Base-by-base conservation (phyloP, 1,140 invertebrate species). In the Lepidotrigona ventralis region DNA sequence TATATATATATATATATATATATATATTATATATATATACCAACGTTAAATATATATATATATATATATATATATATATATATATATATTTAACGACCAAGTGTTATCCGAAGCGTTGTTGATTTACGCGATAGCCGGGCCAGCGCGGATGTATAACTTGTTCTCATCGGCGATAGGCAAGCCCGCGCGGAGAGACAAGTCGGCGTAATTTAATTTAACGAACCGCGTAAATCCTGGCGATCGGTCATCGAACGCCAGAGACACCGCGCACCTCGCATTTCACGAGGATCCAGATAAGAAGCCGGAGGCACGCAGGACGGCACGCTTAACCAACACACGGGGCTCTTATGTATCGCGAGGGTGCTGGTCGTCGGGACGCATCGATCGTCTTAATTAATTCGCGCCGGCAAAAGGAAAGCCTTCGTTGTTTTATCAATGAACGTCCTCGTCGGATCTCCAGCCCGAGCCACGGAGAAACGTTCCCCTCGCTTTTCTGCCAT, bases 361-460 rank as follows among this genome's bases (percentile, higher is more conserved):
- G 69, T 72, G 81, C 68, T 26, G 29, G 56, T 63, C 68, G 46
- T 81, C 56, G 82, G 58, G 82, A 79, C 51, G 77, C 82, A 79
- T 83, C 77, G 82, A 83, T 83, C 82, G 76, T 83, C 82, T 83
- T 83, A 83, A 83, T 83, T 83, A 83, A 83, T 83, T 83, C 82
- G 56, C 77, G 76, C 29, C 76, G 29, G 58, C 33, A 23, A 58
- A 73, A 79, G 53, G 56, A 60, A 64, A 56, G 26, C 15, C 21
- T 9, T 26, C 74, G 21, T 83, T 74, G 54, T 60, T 70, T 83
- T 83, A 83, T 83, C 81, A 78, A 83, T 77, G 74, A 53, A 77
- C 80, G 73, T 26, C 14, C 58, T 60, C 39, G 72, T 63, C 60
- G 26, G 64, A 77, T 83, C 81, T 79, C 26, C 26, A 19, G 15